Base-by-base conservation (phyloP, 2,113 vertebrate species). In the Prunella fulvescens region DNA sequence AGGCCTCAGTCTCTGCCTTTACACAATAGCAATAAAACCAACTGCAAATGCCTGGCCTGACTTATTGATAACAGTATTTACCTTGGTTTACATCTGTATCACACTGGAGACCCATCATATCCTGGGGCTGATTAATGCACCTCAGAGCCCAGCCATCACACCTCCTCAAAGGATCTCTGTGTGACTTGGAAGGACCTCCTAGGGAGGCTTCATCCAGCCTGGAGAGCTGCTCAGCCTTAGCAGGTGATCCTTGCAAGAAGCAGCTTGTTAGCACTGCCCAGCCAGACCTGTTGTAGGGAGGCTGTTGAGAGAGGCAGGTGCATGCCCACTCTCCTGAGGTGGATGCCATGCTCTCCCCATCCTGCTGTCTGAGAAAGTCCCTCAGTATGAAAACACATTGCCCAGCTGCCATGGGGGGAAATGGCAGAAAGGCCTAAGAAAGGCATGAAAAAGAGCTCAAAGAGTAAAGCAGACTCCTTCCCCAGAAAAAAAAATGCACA, bases 21-120 rank as follows among this genome's bases (percentile, higher is more conserved):
- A 25, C 0, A 0, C 0, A 0, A 47, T 0, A 71, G 26, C 77
- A 81, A 22, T 35, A 50, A 92, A 77, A 14, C 19, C 54, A n/a
- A 8, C 20, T 53, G 62, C 26, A 89, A 85, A 79, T 35, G 35
- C 37, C 48, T 74, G 28, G 33, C 35, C 24, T 64, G 44, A 71
- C 15, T 26, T 5, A 56, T 60, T 8, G 10, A 70, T 42, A 50
- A 11, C 11, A 23, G 9, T 12, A 31, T 81, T 74, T 64, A 31
- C 31, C 60, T 77, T 83, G 35, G 11, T 87, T 82, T 53, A 33
- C 15, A 26, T 19, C 22, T 39, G 9, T 24, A 28, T 84, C 39
- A n/a, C 35, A 8, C 28, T 31, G 58, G 33, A 17, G 5, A 62
- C 56, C 58, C 20, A 19, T 54, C 56, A 47, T 3, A 39, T 33